These are phyloP conservation scores for Amblyteles armatorius DNA, from an alignment of 2,888 invertebrate genomes.

Conservation along the genomic window DNA sequence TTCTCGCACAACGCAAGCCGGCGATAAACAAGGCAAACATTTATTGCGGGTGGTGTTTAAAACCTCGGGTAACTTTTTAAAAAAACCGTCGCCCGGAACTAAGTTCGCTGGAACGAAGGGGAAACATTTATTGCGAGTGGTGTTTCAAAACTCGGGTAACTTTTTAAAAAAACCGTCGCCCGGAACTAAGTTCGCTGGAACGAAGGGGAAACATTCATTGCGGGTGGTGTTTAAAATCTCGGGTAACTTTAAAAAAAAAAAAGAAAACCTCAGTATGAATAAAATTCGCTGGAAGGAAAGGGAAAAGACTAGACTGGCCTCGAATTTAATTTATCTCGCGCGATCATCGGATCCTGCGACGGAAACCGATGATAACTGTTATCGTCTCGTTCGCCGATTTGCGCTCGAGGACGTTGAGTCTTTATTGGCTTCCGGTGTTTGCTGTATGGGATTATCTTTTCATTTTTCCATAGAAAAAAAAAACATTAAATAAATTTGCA, in stretches of 20 bases:
- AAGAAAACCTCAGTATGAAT: not conserved
- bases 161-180: not conserved
- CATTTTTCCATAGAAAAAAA: too few species aligned
- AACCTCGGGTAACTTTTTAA: too few species aligned
- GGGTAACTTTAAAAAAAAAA: too few species aligned
- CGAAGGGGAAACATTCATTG: not conserved
- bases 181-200: not conserved
- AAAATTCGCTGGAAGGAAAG: conserved; percentile 4
- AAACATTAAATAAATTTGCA: too few species aligned
- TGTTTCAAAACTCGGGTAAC: too few species aligned
- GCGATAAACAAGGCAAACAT: too few species aligned
- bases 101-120: not conserved
- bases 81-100: not conserved
- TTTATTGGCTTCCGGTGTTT: conserved; percentile 40
- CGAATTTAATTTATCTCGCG: conserved; percentile 38
- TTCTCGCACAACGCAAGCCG: not conserved
- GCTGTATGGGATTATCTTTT: conserved; percentile 35
- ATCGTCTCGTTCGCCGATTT: conserved; percentile 42
- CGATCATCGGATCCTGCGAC: conserved; percentile 32
- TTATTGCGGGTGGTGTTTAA: too few species aligned
- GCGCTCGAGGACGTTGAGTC: conserved; percentile 47
- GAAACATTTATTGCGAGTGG: too few species aligned
- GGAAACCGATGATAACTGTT: conserved; percentile 62
- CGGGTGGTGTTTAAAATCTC: too few species aligned
- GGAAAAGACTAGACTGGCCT: conserved; percentile 19